Percentiles rank a stretch among this genome's conserved stretches.
phyloP scores from a whole-genome alignment of 1,140 invertebrate species.

The Papilio polyxenes region DNA sequence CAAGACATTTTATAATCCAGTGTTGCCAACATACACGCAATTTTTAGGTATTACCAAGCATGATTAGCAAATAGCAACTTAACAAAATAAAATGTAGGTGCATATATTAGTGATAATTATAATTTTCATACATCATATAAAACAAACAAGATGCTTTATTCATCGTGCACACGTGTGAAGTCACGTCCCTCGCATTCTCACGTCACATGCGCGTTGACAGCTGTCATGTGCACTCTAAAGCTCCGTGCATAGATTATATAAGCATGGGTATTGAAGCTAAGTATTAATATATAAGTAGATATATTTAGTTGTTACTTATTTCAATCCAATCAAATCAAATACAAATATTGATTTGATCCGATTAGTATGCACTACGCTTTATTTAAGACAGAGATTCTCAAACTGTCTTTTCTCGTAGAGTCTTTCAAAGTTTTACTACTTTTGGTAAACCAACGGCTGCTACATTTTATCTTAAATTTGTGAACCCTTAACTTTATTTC shows the following conservation, averaged over 20 bases:
- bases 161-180: constrained; percentile 30
- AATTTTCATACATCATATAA: not conserved
- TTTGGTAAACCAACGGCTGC: no score
- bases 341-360: not conserved
- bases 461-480: no score
- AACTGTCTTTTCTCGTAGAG: no score
- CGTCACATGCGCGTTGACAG: constrained; percentile 23
- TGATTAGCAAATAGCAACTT: not conserved
- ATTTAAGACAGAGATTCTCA: not conserved
- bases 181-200: constrained; percentile 32
- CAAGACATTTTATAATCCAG: not conserved
- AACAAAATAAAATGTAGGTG: not conserved
- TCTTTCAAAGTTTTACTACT: no score
- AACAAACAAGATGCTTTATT: constrained; percentile 20
- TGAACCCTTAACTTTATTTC: no score
- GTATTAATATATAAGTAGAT: not conserved
- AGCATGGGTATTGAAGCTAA: not conserved
- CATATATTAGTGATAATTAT: not conserved
- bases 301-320: not conserved
- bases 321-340: not conserved
- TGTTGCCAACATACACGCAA: not conserved
- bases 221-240: constrained; percentile 23
- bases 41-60: not conserved
- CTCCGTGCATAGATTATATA: constrained; percentile 21
- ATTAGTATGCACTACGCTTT: not conserved